Base-by-base conservation (phyloP, 2,797 vertebrate species). In the Gambelia wislizenii region DNA sequence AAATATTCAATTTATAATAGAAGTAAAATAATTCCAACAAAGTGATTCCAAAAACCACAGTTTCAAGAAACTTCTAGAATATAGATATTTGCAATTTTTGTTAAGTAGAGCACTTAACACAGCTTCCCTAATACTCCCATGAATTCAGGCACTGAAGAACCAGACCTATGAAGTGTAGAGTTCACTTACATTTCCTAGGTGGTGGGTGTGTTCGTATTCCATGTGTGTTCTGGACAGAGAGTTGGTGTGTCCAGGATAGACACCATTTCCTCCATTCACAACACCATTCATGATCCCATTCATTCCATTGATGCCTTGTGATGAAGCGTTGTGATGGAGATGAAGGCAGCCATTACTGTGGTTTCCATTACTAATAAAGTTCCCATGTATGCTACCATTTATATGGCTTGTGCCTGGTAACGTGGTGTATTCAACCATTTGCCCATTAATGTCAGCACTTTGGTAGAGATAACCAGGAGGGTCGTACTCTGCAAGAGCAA, bases 391-490 rank as follows among this genome's bases (percentile, higher is more conserved):
- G 54, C 95, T 96, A 7, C 98, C 97, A 0, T 97, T 98, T 91
- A 98, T 93, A 13, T 89, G 96, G 89, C 96, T 96, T 1, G 96
- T 92, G 87, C 98, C 97, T 0, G 98, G 96, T 42, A 99, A 89
- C 0, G 98, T 95, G 1, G 98, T 95, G 91, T 98, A 99, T 87
- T 99, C 98, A 0, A 98, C 94, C 86, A 99, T 96, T 9, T 98
- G 98, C 85, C 98, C 98, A 0, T 93, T 98, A 94, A 99, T 93
- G 76, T 99, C 98, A 0, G 98, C 95, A 0, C 98, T 97, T 95
- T 98, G 98, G 95, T 97, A 99, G 84, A 98, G 96, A 86, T 99
- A 99, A 42, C 98, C 97, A 0, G 99, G 98, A 75, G 98, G 97
- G 95, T 99, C 98, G 0, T 98, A 99, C 42, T 99, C 99, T 99